A percentile compares a stretch with the other conserved stretches of the same genome.
These are phyloP conservation scores for Acropora tenuis DNA, from an alignment of 64 coral and sea anemone genomes.

Conservation along the genomic window DNA sequence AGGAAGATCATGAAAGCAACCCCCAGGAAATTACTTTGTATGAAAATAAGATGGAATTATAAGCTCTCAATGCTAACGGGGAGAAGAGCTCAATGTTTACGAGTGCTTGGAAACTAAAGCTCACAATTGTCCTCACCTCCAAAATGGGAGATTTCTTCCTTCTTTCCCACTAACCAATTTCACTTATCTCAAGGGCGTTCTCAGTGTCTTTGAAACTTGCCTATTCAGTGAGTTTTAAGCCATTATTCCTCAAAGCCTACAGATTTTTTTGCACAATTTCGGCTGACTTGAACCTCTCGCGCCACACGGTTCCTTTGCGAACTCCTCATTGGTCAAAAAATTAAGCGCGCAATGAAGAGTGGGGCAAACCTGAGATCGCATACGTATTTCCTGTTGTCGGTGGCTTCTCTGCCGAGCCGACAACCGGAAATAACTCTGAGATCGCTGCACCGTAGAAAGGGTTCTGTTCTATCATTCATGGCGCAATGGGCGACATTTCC, in stretches of 20 bases:
- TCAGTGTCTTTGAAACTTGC: not conserved
- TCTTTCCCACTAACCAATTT: not conserved
- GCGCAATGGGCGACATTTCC: too few relatives aligned
- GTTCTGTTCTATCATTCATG: too few relatives aligned
- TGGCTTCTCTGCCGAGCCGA: too few relatives aligned
- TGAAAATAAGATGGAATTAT: too few relatives aligned
- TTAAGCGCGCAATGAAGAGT: conserved; percentile 13
- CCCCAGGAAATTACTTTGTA: too few relatives aligned
- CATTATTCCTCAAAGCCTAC: not conserved
- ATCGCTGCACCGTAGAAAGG: too few relatives aligned
- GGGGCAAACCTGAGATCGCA: not conserved
- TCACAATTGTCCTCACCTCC: not conserved
- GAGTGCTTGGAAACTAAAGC: conserved; percentile 33
- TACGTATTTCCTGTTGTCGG: too few relatives aligned
- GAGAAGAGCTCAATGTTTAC: not conserved
- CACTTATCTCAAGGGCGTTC: conserved; percentile 4
- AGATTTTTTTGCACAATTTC: conserved; percentile 11
- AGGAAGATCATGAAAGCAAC: too few relatives aligned
- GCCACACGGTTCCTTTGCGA: conserved; percentile 60
- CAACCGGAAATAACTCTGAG: too few relatives aligned
- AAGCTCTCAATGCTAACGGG: too few relatives aligned
- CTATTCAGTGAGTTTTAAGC: not conserved
- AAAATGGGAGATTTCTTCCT: not conserved
- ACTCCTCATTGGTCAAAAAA: conserved; percentile 61
- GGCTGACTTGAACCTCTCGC: conserved; percentile 43